Base-by-base conservation (phyloP, 1,140 invertebrate species). In the Fopius arisanus region DNA sequence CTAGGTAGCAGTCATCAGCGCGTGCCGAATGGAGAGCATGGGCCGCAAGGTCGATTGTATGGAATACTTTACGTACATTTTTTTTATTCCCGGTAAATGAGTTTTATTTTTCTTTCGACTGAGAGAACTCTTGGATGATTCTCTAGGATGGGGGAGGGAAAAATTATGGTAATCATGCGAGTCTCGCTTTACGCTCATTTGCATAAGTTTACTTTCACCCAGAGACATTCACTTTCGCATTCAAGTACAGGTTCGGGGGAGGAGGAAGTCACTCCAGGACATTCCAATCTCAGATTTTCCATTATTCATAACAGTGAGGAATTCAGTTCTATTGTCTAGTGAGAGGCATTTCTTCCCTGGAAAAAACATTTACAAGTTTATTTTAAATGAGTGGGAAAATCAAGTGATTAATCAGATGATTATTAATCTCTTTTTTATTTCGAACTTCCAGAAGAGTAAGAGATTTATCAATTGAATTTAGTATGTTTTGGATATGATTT, bases 1-100 rank as follows among this genome's bases (percentile, higher is more conserved):
- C 77, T 37, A 73, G 72, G 75, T 76, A 75, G 75, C 72, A 75
- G 73, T 78, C 75, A 75, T 78, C 73, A 77, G 75, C 77, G 73
- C 77, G 77, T 78, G 77, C 77, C 77, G 73, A 77, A 72, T 66
- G 67, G 54, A 59, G 29, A 66, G 40, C 51, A 65, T 62, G 70
- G 26, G 77, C 65, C 67, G 69, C 51, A 59, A 59, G 54, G 54
- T 59, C 54, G 54, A 48, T 59, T 37, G 51, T 54, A 67, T 40
- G 40, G 41, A 37, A 29, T 28, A 26, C n/a, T n/a, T n/a, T n/a
- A 21, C 65, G 65, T 59, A 16, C 23, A 21, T n/a, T 63, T n/a
- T 51, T 62, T 19, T 29, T 21, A 51, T 41, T 31, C 3, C 28
- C 31, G n/a, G 28, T 21, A 14, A 37, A 23, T 12, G 40, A 40